Evolutionary conservation across 2,797 vertebrate genomes (phyloP).

Genomic region (Pangasius djambal): DNA sequence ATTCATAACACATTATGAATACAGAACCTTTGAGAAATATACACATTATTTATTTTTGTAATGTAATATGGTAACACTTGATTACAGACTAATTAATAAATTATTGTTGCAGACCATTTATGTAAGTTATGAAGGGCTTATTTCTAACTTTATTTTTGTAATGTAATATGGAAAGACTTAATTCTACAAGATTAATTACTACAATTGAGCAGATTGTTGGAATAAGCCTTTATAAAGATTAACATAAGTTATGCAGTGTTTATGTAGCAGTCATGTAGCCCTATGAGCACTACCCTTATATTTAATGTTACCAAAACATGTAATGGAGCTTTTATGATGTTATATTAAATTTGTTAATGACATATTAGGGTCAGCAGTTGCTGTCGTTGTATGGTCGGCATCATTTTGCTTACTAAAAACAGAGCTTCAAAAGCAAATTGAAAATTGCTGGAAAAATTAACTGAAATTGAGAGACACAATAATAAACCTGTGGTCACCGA

Average conservation of each 20-base stretch:
- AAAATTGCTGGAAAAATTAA: constrained; percentile 27
- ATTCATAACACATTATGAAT: neutral
- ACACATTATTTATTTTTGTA: neutral
- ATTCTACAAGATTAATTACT: neutral
- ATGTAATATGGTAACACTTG: neutral
- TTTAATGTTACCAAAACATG: neutral
- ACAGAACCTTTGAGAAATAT: neutral
- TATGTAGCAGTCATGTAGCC: neutral
- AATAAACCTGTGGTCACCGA: constrained; percentile 33
- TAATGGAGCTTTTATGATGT: constrained; percentile 3
- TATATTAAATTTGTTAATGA: neutral
- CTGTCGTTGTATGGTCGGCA: neutral
- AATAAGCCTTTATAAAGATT: neutral
- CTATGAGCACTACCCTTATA: neutral
- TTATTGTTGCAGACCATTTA: neutral
- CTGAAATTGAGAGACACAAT: constrained; percentile 19
- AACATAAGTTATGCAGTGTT: neutral
- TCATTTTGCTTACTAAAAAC: neutral
- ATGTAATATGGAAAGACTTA: neutral
- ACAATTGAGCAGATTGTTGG: neutral
- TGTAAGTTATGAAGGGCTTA: neutral
- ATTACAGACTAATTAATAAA: neutral
- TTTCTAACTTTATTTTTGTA: neutral
- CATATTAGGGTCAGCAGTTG: neutral
- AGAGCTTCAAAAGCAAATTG: constrained; percentile 14